A percentile compares a stretch with the other conserved stretches of the same genome.
Evolutionary conservation across 2,797 vertebrate genomes (phyloP).

Genomic region (Phoeniculus purpureus): DNA sequence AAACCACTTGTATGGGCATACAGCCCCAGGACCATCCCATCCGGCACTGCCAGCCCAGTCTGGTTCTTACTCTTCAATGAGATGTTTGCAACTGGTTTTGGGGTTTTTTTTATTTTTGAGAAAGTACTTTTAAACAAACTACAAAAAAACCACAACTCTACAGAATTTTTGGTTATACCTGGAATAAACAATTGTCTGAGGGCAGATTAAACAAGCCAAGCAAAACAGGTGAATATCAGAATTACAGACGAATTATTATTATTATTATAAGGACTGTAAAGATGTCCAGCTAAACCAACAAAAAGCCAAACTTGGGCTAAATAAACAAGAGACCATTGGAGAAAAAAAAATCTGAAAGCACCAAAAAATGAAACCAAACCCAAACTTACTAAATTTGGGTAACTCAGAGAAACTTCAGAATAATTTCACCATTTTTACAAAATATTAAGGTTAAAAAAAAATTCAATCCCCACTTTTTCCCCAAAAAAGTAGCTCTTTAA

Average conservation of each 20-base stretch:
- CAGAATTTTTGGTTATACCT: background rate
- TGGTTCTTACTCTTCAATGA: conserved; percentile 24
- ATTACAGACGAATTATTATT: too few relatives aligned
- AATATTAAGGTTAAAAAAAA: background rate
- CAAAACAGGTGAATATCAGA: conserved; percentile 7
- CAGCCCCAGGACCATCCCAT: background rate
- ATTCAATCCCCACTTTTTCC: fast-evolving
- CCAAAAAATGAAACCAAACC: background rate
- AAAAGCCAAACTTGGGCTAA: background rate
- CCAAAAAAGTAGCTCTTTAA: background rate
- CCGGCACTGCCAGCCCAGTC: conserved; percentile 13
- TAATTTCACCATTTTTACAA: background rate
- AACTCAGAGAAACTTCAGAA: background rate
- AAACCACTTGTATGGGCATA: conserved; percentile 47
- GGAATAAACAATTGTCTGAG: background rate
- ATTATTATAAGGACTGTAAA: background rate
- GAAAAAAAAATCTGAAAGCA: background rate
- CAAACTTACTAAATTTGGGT: background rate
- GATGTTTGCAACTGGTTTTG: background rate
- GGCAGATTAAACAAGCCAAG: background rate
- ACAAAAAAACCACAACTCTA: background rate
- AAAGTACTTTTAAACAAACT: conserved; percentile 23
- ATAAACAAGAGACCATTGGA: background rate
- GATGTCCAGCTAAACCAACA: background rate
- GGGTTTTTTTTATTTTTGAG: background rate